Conservation (phyloP, 1,140 invertebrate species). For the Zaprionus camerounensis region DNA sequence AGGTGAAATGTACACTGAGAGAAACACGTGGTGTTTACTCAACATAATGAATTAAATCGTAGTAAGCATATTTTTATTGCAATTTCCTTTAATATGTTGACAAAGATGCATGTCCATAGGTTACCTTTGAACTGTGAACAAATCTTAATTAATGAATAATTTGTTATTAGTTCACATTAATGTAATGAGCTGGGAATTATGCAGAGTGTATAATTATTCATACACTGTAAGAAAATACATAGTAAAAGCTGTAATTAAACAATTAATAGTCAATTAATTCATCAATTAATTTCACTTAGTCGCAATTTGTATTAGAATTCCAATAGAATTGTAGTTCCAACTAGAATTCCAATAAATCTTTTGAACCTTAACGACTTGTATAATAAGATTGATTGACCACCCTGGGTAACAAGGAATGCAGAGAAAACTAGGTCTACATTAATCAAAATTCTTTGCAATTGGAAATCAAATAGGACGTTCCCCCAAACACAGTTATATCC, state of each 20-base stretch:
- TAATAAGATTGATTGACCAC: conserved; percentile 1
- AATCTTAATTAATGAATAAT: too few relatives aligned
- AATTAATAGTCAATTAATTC: not conserved
- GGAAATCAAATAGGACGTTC: not conserved
- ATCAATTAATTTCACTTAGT: not conserved
- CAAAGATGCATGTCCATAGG: too few relatives aligned
- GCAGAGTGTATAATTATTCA: too few relatives aligned
- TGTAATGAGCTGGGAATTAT: too few relatives aligned
- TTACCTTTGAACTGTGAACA: too few relatives aligned
- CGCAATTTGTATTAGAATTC: not conserved
- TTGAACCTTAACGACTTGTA: not conserved
- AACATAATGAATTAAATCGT: not conserved
- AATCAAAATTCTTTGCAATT: conserved; percentile 8
- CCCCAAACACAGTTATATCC: not conserved
- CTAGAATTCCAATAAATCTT: not conserved
- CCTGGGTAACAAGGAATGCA: not conserved
- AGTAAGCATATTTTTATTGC: not conserved
- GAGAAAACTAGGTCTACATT: not conserved
- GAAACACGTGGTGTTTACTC: not conserved
- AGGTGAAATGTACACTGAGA: not conserved
- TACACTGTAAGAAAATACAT: too few relatives aligned
- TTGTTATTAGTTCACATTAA: too few relatives aligned
- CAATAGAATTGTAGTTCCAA: not conserved
- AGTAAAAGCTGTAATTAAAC: not conserved
- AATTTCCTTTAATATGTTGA: not conserved